phyloP scores from a whole-genome alignment of 2,888 invertebrate genomes.

The Sycophila texana region DNA sequence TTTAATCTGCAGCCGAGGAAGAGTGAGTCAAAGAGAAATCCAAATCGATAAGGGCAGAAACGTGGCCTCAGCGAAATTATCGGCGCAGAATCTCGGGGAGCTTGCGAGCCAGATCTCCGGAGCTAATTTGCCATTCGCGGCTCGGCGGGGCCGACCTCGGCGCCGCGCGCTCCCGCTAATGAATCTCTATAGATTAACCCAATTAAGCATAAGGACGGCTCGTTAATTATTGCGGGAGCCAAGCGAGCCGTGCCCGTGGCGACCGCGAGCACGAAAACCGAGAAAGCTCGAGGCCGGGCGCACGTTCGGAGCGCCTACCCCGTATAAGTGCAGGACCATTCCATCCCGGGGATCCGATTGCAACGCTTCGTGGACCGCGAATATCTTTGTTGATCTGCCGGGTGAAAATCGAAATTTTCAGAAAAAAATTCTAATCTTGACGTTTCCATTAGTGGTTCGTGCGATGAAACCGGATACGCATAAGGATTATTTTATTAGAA shows the following conservation, averaged over 20 bases:
- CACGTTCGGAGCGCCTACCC: neutral
- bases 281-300: constrained; percentile 6
- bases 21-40: no score
- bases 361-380: neutral
- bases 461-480: neutral
- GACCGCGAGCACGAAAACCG: neutral
- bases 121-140: constrained; percentile 64
- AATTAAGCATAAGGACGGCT: constrained; percentile 68
- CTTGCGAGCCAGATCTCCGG: constrained; percentile 24
- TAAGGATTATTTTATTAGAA: no score
- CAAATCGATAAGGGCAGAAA: no score
- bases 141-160: constrained; percentile 15
- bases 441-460: neutral
- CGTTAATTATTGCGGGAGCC: constrained; percentile 63
- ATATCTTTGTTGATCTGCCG: no score
- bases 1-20: no score
- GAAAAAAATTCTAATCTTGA: no score
- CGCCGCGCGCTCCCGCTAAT: constrained; percentile 62
- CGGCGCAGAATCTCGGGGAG: neutral
- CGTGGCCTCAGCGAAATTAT: no score
- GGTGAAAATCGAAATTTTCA: no score
- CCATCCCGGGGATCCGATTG: no score
- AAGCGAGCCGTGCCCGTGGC: constrained; percentile 7
- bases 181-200: constrained; percentile 69
- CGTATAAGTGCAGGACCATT: no score